Base-by-base conservation (phyloP, 2,888 invertebrate species). In the Synanthedon formicaeformis region DNA sequence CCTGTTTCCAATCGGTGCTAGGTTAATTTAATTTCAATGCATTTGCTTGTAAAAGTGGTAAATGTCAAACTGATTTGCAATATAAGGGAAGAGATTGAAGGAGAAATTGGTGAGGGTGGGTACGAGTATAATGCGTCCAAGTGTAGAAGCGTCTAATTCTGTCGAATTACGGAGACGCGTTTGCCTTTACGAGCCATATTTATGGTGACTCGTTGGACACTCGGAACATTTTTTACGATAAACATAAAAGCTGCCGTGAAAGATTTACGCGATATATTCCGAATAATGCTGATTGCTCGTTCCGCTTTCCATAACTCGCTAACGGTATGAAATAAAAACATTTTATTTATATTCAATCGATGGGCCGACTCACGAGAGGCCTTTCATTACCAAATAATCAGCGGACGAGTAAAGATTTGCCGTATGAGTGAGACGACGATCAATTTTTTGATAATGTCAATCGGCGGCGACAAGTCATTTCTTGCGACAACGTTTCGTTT, bases 241-340 rank as follows among this genome's bases (percentile, higher is more conserved):
- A 73, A 83, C 86, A 84, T 86, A 83, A 86, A 85, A 82, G 77
- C 79, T 75, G 76, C 79, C 81, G 82, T 76, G 80, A 75, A 83
- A 83, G 85, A 85, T 86, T 85, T 86, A 86, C 81, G 81, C 73
- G 82, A 85, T 84, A 80, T 85, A 85, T 85, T 81, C 85, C 66
- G 49, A 23, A 14, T 84, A 84, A 85, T 84, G 82, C 79, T 79
- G 86, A 85, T 84, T 81, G 78, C 74, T 61, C 34, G 66, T 59
- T 54, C 57, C 62, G 64, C 62, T 63, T 65, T 69, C 67, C 73
- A 69, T 71, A 72, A 67, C 40, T 50, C 64, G 66, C 67, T 77
- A 72, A 76, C 76, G 77, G 72, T 75, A 77, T 13, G 45, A 45
- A 45, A 45, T 45, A 45, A 45, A 8, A 12, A 45, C 4, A 45